Base-by-base conservation (phyloP, 2,797 vertebrate genomes). In the Nannoperca australis region DNA sequence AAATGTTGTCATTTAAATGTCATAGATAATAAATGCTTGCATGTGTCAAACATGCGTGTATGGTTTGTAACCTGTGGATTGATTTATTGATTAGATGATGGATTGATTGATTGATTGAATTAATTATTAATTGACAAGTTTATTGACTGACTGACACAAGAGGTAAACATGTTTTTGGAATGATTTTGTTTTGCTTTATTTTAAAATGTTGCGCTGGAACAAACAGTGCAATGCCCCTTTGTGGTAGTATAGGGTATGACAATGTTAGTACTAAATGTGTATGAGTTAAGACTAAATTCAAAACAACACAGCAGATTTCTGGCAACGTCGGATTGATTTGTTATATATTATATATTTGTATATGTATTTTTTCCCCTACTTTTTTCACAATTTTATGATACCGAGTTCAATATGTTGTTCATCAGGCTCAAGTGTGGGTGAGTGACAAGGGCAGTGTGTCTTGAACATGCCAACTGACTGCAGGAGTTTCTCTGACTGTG, bases 91-190 rank as follows among this genome's bases (percentile, higher is more conserved):
- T 30, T 32, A 3, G 45, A 47, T 68, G 53, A 84, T 18, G 7
- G 70, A 77, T 51, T 73, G 30, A 73, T 58, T 73, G 30, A 73
- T 58, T 69, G 60, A 63, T 32, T 65, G 65, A 53, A 42, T 34
- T 12, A 61, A 27, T 36, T 7, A 8, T 14, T 58, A 18, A 53
- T 27, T 20, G 20, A 7, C 2, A 7, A 18, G 44, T 27, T 74
- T 73, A 84, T 8, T 38, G 77, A 84, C 84, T 89, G 76, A 77
- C 34, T 36, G 65, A 72, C 18, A 32, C 32, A 83, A 34, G 32
- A 32, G 4, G 3, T 4, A n/a, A 56, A 36, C 8, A 12, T 47
- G 60, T 79, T 54, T 83, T 32, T 76, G 24, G 60, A 76, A 56
- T 76, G 55, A 44, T 85, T 79, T 76, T 50, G 17, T 66, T 68